phyloP scores from a whole-genome alignment of 2,888 invertebrate species.

The Ophion ellenae region DNA sequence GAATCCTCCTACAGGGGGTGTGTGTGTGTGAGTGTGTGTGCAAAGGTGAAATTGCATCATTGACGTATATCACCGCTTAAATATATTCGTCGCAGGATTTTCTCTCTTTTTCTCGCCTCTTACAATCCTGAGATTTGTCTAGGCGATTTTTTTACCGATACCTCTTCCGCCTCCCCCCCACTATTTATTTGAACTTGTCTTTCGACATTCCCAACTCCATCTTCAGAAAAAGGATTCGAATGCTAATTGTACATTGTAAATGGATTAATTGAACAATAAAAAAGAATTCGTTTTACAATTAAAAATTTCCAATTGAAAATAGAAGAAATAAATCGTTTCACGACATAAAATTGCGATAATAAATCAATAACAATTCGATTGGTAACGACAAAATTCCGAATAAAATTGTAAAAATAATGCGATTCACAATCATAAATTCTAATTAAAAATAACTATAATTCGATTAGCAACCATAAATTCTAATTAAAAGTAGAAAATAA shows the following conservation, averaged over 20 bases:
- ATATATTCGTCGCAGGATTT: conserved; percentile 27
- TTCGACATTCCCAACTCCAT: not conserved
- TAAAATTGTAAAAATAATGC: not conserved
- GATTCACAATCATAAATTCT: not conserved
- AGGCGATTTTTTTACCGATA: not conserved
- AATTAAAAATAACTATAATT: not conserved
- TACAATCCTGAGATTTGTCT: not conserved
- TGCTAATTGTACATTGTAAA: not conserved
- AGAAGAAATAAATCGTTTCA: too few relatives aligned
- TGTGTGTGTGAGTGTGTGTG: not conserved
- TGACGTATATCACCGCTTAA: conserved; percentile 17
- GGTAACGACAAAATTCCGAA: not conserved
- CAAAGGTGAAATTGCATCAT: conserved; percentile 38
- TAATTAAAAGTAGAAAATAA: too few relatives aligned
- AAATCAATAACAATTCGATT: not conserved
- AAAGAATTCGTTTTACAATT: too few relatives aligned
- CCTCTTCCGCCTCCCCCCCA: not conserved
- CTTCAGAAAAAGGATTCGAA: not conserved
- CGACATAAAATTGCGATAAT: too few relatives aligned
- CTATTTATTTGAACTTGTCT: not conserved
- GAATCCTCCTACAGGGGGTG: conserved; percentile 15
- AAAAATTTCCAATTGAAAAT: too few relatives aligned
- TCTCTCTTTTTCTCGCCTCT: not conserved
- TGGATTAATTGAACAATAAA: not conserved
- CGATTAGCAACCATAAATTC: not conserved